Conservation (phyloP, 2,797 vertebrate species). For the Dryobates pubescens region DNA sequence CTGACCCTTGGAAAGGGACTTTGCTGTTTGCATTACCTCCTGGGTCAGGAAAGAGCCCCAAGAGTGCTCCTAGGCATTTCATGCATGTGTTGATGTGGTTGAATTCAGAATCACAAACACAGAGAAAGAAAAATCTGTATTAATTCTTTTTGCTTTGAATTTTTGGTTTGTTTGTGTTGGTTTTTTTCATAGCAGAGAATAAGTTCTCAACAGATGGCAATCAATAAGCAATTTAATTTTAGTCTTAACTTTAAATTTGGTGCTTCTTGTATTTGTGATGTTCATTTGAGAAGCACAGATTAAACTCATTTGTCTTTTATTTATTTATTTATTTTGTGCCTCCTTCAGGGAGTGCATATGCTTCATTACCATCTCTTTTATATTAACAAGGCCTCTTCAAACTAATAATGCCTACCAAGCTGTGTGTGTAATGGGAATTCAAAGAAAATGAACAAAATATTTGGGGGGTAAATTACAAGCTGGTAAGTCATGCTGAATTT, state of each 20-base stretch:
- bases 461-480: not conserved
- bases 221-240: not conserved
- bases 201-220: not conserved
- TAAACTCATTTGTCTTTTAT: not conserved
- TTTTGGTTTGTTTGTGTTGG: not conserved
- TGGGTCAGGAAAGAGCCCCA: not conserved
- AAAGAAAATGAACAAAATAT: not conserved
- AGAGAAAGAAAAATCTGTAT: not conserved
- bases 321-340: not conserved
- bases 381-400: not conserved
- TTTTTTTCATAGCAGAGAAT: not conserved
- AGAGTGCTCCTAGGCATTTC: not conserved
- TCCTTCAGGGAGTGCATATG: not conserved
- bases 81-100: not conserved
- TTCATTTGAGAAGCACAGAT: not conserved
- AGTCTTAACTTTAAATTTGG: not conserved
- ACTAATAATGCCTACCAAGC: not conserved
- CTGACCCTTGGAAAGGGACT: not conserved
- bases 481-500: not conserved
- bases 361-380: constrained; percentile 26
- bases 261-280: not conserved
- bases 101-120: not conserved
- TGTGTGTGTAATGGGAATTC: not conserved
- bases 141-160: not conserved
- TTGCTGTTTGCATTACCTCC: not conserved